Evolutionary conservation across 2,113 vertebrate species (phyloP).

Genomic region (Zosterops pallidus): DNA sequence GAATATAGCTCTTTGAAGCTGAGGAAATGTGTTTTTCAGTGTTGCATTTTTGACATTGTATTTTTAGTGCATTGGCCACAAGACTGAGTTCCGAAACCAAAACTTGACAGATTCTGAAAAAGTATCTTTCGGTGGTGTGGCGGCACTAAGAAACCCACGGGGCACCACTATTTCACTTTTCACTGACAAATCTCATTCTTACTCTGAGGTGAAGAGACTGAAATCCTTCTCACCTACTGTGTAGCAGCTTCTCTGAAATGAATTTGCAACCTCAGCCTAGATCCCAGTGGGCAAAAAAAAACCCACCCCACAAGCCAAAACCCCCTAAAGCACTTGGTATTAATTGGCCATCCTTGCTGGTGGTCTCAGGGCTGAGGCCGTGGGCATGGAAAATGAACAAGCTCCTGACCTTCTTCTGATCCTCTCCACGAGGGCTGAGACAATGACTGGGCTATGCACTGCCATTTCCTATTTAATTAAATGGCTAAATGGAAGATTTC

Average conservation of each 20-base stretch:
- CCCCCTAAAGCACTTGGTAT: conserved; percentile 6
- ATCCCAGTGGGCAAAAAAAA: neutral
- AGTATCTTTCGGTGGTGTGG: neutral
- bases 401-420: conserved; percentile 64
- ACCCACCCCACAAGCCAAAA: neutral
- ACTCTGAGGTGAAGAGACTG: neutral
- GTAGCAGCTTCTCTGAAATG: neutral
- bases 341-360: conserved; percentile 59
- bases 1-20: neutral
- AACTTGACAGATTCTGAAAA: neutral
- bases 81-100: neutral
- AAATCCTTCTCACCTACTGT: neutral
- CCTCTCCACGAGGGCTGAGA: conserved; percentile 58
- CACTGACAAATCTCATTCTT: neutral
- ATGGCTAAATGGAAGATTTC: conserved; percentile 62
- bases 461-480: conserved; percentile 69
- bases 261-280: conserved; percentile 5
- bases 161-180: neutral
- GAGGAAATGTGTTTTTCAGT: neutral
- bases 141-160: neutral
- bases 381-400: conserved; percentile 50
- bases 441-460: conserved; percentile 57
- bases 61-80: neutral
- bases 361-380: conserved; percentile 39
- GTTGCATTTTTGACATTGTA: neutral